Evolutionary conservation across 2,113 vertebrate genomes (phyloP), one percentile per base, ranked within the genome.

Genomic region (Erpornis zantholeuca): DNA sequence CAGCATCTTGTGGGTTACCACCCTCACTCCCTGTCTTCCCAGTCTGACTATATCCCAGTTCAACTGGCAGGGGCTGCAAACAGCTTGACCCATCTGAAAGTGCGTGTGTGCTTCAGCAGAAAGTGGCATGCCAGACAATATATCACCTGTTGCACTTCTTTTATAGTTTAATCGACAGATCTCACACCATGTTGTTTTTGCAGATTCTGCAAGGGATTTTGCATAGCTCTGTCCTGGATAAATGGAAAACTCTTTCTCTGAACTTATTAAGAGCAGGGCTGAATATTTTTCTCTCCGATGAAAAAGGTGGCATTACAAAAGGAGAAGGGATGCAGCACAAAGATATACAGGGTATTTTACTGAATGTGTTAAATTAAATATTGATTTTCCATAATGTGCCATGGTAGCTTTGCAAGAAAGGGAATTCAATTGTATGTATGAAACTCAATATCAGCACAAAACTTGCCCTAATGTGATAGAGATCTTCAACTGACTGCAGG

Each of bases 301-400:
- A 86, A 72, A 87, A 73, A 28, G 15, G 40, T 33, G 38, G 19
- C 19, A 36, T 66, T 66, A 36, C 40, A 21, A 81, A 88, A 86
- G 49, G 14, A 59, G 23, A 53, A 75, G 15, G 27, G 25, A 92
- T 59, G n/a, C 12, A 36, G 65, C 40, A 69, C 23, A 79, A 56
- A 82, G n/a, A 36, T 16, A 61, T 24, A 35, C 33, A 31, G 16
- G 15, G 23, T 65, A 27, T 82, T 84, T 82, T 76, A 82, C 23
- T 73, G 59, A 85, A 66, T 25, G 50, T 33, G 15, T 70, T 68
- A 76, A 76, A 79, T 91, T 71, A 94, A 82, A 82, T 85, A 87
- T 77, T 90, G 89, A 86, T 80, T 83, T 52, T 14, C 54, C 21
- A 36, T 88, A 88, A 86, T 49, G 27, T 88, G 25, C 47, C 50